Conservation (phyloP, 2,797 vertebrate species). For the Poeciliopsis gracilis region DNA sequence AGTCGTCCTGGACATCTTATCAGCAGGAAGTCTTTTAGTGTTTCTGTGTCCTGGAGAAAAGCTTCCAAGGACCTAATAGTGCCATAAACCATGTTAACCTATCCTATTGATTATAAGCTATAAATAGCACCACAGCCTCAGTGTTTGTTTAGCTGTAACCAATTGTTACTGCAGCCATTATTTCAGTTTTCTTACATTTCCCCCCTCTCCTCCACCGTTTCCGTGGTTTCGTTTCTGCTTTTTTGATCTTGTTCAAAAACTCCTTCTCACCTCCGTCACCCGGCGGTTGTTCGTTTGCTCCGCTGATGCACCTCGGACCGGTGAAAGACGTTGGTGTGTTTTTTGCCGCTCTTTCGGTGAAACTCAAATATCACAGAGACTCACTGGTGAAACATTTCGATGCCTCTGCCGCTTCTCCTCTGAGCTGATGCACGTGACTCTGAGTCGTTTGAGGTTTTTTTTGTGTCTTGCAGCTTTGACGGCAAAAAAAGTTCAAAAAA, state of each 20-base stretch:
- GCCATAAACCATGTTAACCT: not conserved
- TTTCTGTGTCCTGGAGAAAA: not conserved
- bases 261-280: not conserved
- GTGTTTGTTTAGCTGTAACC: not conserved
- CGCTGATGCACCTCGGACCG: not conserved
- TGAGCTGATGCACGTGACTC: conserved; percentile 5
- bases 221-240: not conserved
- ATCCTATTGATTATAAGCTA: not conserved
- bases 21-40: not conserved
- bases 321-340: not conserved
- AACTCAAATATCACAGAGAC: not conserved
- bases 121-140: not conserved
- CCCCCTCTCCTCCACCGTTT: not conserved
- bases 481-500: not conserved
- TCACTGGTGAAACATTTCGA: not conserved
- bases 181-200: not conserved
- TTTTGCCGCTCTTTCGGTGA: not conserved
- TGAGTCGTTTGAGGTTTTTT: conserved; percentile 13
- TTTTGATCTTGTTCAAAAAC: not conserved
- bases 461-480: not conserved
- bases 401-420: not conserved
- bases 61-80: not conserved
- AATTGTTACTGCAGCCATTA: not conserved
- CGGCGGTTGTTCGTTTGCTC: not conserved
- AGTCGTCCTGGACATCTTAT: not conserved